Evolutionary conservation across 2,113 vertebrate genomes (phyloP), one percentile per base, ranked within the genome.

Genomic region (Pseudopodoces humilis): DNA sequence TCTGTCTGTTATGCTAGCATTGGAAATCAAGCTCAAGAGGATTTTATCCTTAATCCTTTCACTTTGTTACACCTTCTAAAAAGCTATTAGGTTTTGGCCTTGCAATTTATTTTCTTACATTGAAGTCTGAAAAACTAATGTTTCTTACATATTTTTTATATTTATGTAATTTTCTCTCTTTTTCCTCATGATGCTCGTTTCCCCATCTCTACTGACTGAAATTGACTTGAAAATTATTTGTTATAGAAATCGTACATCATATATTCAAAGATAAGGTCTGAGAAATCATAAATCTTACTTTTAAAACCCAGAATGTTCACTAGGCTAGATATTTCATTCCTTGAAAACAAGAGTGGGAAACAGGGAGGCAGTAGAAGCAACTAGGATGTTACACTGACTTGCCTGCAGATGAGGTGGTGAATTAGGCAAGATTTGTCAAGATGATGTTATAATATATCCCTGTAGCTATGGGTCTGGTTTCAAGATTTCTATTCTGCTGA

Each of bases 1-100:
- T 25, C 50, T 63, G 2, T 53, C 53, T 53, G 15, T 74, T 59
- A 30, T 31, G 33, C 30, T 74, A 0, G 0, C 6, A 0, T 2
- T 71, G 44, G 15, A 83, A 94, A 23, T 83, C n/a, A 86, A 83
- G 50, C 28, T 70, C 37, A 43, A 78, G 43, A 39, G 18, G 27
- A 75, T 85, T 74, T 91, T 82, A 69, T 52, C 13, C 37, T 70
- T 82, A 75, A 90, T 82, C 27, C 27, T 63, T 86, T 59, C 37
- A 33, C 6, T 89, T 47, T 69, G 33, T 59, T 86, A 43, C 52
- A 11, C 13, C 70, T 94, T 78, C 41, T 70, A 30, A 86, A 69
- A 70, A 55, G 27, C 28, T 75, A 4, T 83, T 60, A 37, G n/a
- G 59, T 75, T 91, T 88, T 83, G n/a, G 22, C 43, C n/a, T 56